Percentiles rank a stretch among this genome's conserved stretches.
phyloP scores from a whole-genome alignment of 2,888 invertebrate genomes.

The Junonia oenone region DNA sequence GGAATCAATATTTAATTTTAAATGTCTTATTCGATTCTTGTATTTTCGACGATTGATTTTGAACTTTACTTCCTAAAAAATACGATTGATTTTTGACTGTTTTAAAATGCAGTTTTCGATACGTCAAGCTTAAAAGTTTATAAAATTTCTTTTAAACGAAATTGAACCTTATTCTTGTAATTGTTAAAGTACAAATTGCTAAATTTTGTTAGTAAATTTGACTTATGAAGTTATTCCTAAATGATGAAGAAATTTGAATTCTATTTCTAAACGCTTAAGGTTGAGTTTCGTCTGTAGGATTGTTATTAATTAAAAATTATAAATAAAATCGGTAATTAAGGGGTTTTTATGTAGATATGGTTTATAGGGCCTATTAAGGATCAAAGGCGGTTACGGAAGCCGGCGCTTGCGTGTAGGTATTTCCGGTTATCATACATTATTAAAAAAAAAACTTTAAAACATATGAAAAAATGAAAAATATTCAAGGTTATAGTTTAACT shows the following conservation, averaged over 20 bases:
- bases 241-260: background rate
- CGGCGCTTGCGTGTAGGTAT: constrained; percentile 12
- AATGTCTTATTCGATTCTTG: constrained; percentile 27
- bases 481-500: background rate
- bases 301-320: constrained; percentile 32
- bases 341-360: constrained; percentile 26
- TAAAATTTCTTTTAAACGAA: background rate
- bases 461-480: background rate
- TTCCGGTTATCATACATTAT: constrained; percentile 18
- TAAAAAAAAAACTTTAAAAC: background rate
- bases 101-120: background rate
- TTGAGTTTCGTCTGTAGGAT: background rate
- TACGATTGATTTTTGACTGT: background rate
- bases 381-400: constrained; percentile 31
- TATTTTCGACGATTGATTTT: background rate
- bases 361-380: constrained; percentile 29
- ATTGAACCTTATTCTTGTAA: background rate
- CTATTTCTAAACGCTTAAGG: background rate
- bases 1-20: constrained; percentile 26
- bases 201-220: background rate
- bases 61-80: background rate
- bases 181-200: background rate
- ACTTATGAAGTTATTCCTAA: background rate
- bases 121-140: too few species aligned
- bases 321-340: constrained; percentile 29